Conservation (phyloP, 1,140 invertebrate genomes). For the Brachionus paranguensis region DNA sequence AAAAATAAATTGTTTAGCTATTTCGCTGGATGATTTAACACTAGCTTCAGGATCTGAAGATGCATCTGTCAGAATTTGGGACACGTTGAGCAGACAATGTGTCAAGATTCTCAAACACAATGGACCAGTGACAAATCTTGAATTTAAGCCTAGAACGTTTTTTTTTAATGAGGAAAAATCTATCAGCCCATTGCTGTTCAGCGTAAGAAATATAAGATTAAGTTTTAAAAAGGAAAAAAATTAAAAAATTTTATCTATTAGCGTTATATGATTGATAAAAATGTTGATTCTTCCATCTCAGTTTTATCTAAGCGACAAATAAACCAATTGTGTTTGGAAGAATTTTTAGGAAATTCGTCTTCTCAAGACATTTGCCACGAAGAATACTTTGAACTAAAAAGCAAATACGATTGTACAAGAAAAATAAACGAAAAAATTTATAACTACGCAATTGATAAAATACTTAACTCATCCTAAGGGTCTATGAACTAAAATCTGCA, state of each 20-base stretch:
- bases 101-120: not conserved
- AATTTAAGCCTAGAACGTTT: not conserved
- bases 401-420: constrained; percentile 26
- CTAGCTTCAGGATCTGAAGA: constrained; percentile 27
- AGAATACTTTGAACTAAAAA: constrained; percentile 22
- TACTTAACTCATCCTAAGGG: not conserved
- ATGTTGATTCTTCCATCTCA: not conserved
- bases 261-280: constrained; percentile 6
- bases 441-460: constrained; percentile 37
- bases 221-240: not conserved
- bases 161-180: constrained; percentile 29
- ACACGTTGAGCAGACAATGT: constrained; percentile 23
- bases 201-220: not conserved
- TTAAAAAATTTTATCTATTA: not conserved
- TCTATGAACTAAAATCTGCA: not conserved
- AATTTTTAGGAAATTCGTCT: constrained; percentile 3
- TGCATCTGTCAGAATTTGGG: constrained; percentile 20
- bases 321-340: not conserved
- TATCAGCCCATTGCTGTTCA: not conserved
- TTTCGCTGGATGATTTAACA: constrained; percentile 26
- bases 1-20: constrained; percentile 27
- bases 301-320: not conserved
- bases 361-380: not conserved
- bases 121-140: constrained; percentile 28
- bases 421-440: constrained; percentile 37